Evolutionary conservation across 2,888 invertebrate species (phyloP), one percentile per base, ranked within the genome.

Genomic region (Cactoblastis cactorum): DNA sequence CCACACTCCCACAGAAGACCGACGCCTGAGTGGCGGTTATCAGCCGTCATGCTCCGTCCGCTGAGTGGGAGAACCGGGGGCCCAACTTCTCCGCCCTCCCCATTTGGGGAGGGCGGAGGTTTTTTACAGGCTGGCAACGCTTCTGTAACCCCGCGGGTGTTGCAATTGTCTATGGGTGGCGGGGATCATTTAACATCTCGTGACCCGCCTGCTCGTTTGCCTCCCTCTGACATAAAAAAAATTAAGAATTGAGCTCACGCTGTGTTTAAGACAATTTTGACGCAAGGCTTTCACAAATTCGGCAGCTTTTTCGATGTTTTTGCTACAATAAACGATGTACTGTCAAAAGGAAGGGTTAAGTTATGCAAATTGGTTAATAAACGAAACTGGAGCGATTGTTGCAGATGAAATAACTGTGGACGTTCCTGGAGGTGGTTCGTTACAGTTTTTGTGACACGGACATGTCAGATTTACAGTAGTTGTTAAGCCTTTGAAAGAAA

Each of bases 341-440:
- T 65, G 71, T 43, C 43, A 61, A 58, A 62, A 17, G 68, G 69
- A 80, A 85, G 86, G 86, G 86, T 82, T 84, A 79, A 86, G 68
- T 80, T 86, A 88, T 87, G 87, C 85, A 87, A 87, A 88, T 84
- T 77, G 74, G 71, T 64, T 68, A 63, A 74, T 74, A 76, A 78
- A 84, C 81, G 77, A 71, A 77, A 49, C 39, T 49, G 28, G 49
- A 28, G 37, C 28, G 37, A 24, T 37, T 24, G 37, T 28, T 22
- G 24, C 1, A 14, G 12, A 39, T 14, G 34, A 18, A 32, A 19
- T 54, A 50, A 35, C 45, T 15, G 15, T 34, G 46, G 53, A 50
- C 51, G 51, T 56, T 51, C 50, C 56, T 53, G 49, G 50, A 54
- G 54, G 38, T 34, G 15, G 14, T 12, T 49, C 18, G 39, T 17